Percentiles rank a stretch among this genome's conserved stretches.
phyloP scores from a whole-genome alignment of 2,113 vertebrate species.

The Centropristis striata region DNA sequence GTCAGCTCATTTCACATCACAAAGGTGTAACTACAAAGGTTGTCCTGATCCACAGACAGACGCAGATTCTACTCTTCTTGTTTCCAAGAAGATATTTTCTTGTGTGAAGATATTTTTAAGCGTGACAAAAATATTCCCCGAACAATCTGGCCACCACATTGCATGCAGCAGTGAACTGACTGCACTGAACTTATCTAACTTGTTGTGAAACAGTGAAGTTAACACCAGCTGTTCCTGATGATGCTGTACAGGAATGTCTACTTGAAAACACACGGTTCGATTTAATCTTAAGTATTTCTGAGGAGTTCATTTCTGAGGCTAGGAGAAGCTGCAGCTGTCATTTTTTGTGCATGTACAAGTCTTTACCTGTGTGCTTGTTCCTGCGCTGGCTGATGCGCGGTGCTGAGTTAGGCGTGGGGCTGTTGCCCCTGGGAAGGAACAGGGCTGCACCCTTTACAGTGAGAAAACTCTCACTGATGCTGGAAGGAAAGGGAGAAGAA shows the following conservation, averaged over 20 bases:
- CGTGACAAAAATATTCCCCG: not conserved
- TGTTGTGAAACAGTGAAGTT: slow-evolving; percentile 28
- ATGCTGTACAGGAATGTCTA: slow-evolving; percentile 33
- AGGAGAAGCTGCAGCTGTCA: slow-evolving; percentile 9
- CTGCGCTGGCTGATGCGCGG: slow-evolving; percentile 91
- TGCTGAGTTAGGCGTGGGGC: slow-evolving; percentile 86
- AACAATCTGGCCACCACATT: not conserved
- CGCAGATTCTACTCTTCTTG: not conserved
- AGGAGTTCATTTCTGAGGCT: slow-evolving; percentile 14
- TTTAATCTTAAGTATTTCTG: slow-evolving; percentile 2
- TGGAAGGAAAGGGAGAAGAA: slow-evolving; percentile 70
- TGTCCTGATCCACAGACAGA: not conserved
- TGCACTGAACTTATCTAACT: not conserved
- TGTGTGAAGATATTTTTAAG: not conserved
- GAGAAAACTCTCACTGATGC: slow-evolving; percentile 97
- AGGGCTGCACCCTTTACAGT: slow-evolving; percentile 98
- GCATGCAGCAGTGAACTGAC: not conserved
- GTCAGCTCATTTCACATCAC: not conserved
- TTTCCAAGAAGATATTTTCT: not conserved
- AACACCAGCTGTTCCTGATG: slow-evolving; percentile 26
- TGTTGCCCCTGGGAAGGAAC: slow-evolving; percentile 95
- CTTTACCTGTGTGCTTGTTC: slow-evolving; percentile 96
- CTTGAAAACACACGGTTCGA: slow-evolving; percentile 15
- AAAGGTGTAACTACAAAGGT: not conserved
- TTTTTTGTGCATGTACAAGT: not conserved